Evolutionary conservation across 35 echinoderm and acorn worm species (phyloP), one percentile per base, ranked within the genome.

Genomic region (Amphiura filiformis): DNA sequence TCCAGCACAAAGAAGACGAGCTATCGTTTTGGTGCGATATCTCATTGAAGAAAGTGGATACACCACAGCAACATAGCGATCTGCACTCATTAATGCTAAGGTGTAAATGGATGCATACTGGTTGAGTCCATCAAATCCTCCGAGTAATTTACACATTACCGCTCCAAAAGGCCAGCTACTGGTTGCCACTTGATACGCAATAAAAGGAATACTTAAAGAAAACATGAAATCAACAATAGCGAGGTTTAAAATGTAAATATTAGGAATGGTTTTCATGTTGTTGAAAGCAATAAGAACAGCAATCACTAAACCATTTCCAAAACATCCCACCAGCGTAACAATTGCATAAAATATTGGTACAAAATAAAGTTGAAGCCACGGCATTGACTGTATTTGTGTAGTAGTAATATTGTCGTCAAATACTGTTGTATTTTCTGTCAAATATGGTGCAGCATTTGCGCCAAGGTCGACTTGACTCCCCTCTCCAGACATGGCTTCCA

Each of bases 181-280:
- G 34, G 52, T 38, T 30, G 75, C 75, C 14, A 85, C 78, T 41
- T 99, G 93, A 33, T 92, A 92, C 7, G 82, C 92, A 23, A 87
- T 36, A 81, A 99, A 92, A 0, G 96, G 96, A 31, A 99, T 49
- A 76, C 90, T 90, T 35, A 92, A 80, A 1, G 94, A 57, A 65
- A 99, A 99, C 47, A 92, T 78, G 22, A 95, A 88, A 82, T 99
- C 96, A 36, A 94, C 84, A 17, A 95, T 65, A 34, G 96, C 96
- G 13, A 99, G 77, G 41, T 94, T 99, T 14, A 99, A 18, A 26
- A 99, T 99, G 42, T 99, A 99, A 31, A 99, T 88, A 57, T 99
- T 99, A 38, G 96, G 96, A 34, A 99, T 91, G 1, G 96, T 99
- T 76, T 84, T 87, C 86, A 99, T 88, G 85, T 99, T 99, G 18